Evolutionary conservation across 2,888 invertebrate genomes (phyloP), one percentile per base, ranked within the genome.

Genomic region (Spisula subtruncata): DNA sequence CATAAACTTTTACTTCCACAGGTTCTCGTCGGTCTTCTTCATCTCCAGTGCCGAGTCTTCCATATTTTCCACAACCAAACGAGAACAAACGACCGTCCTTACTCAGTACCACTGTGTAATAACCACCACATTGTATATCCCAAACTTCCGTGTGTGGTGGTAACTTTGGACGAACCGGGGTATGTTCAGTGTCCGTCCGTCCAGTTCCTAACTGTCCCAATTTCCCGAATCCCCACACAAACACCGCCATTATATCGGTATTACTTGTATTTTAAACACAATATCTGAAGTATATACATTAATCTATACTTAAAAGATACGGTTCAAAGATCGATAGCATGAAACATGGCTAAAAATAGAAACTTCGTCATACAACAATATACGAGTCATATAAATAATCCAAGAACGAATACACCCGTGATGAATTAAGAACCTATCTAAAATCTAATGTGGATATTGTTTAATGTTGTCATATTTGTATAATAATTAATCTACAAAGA

Each of bases 181-280:
- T 87, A 83, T 93, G 93, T 41, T 81, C 81, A 2, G 90, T 92
- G 75, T 88, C 89, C 41, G 89, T 86, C 60, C 71, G 85, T 54
- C 94, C 94, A 46, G 88, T 91, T 25, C 95, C 95, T n/a, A 95
- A 85, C 83, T 95, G 94, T 75, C 95, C 95, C 0, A 90, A 87
- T 86, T 94, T 94, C 10, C 95, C 95, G 29, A 94, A 91, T 18
- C 94, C 94, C 94, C 93, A 94, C 14, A 89, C 84, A 81, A 85
- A 93, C 46, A 91, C 92, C 32, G 89, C 85, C 91, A 92, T 92
- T 20, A 5, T 80, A 32, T 1, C 29, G 18, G n/a, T 60, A n/a
- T 60, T 2, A n/a, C n/a, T n/a, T n/a, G 60, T 66, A 66, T 12
- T 66, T 1, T 8, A 51, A 16, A 66, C 10, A 66, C 25, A 25